Evolutionary conservation across 2,797 vertebrate genomes (phyloP).

Genomic region (Esox lucius): DNA sequence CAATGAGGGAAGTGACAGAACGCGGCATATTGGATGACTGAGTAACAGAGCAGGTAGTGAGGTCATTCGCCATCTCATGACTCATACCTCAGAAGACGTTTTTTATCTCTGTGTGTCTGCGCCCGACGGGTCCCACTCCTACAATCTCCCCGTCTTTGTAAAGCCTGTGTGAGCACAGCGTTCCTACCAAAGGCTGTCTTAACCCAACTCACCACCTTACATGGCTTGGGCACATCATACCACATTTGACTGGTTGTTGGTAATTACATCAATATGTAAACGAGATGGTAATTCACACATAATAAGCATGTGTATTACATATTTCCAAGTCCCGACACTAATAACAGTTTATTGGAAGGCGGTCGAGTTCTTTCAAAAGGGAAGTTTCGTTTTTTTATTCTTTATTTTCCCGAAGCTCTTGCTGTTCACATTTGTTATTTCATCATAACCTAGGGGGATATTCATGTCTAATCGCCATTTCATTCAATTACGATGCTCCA

Average conservation of each 20-base stretch:
- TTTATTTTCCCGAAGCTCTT: not conserved
- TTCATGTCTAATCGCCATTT: constrained; percentile 1
- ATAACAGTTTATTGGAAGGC: not conserved
- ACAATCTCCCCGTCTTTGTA: not conserved
- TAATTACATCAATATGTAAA: not conserved
- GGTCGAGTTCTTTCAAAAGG: not conserved
- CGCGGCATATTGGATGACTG: too few species aligned
- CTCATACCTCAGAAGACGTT: not conserved
- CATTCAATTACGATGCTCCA: constrained; percentile 1
- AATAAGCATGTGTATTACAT: not conserved
- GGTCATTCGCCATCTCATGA: not conserved
- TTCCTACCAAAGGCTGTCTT: too few species aligned
- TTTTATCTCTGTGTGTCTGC: not conserved
- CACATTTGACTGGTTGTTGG: not conserved
- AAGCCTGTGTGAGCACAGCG: too few species aligned
- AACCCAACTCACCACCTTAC: too few species aligned
- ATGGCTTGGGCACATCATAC: not conserved
- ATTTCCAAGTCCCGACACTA: not conserved
- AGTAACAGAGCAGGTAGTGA: not conserved
- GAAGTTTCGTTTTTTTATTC: not conserved
- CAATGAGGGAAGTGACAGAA: not conserved
- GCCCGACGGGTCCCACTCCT: not conserved
- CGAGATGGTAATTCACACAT: not conserved
- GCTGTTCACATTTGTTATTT: not conserved
- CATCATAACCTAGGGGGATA: not conserved